A percentile compares a stretch with the other conserved stretches of the same genome.
Conservation (phyloP, 2,888 invertebrate species). For the Tethea ocularis region DNA sequence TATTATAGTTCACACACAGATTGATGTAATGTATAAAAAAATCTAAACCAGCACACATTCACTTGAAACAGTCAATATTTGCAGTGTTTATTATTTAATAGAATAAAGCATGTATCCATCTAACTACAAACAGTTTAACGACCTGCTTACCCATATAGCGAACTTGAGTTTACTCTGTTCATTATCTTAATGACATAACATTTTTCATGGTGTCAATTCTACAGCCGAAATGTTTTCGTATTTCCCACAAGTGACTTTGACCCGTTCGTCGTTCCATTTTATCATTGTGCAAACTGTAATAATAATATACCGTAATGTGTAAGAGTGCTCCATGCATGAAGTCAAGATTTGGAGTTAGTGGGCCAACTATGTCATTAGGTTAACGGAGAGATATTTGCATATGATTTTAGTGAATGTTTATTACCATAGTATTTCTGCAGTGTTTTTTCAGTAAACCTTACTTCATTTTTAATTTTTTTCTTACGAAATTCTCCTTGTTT, state of each 20-base stretch:
- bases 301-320: conserved; percentile 73
- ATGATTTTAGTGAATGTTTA: conserved; percentile 46
- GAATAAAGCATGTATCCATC: background rate
- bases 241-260: conserved; percentile 66
- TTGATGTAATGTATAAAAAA: background rate
- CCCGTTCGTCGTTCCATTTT: conserved; percentile 69
- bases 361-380: conserved; percentile 77
- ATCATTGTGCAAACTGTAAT: conserved; percentile 63
- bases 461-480: background rate
- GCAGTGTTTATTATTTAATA: conserved; percentile 5
- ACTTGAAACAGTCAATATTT: conserved; percentile 9
- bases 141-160: conserved; percentile 17
- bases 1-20: background rate
- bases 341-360: conserved; percentile 64
- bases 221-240: conserved; percentile 42
- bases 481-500: background rate
- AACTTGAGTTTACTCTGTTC: conserved; percentile 28
- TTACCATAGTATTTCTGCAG: background rate
- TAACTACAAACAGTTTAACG: conserved; percentile 16
- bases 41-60: conserved; percentile 11
- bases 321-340: conserved; percentile 58
- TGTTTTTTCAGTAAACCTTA: background rate
- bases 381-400: conserved; percentile 72
- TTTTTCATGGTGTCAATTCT: conserved; percentile 46
- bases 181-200: conserved; percentile 55